A percentile compares a stretch with the other conserved stretches of the same genome.
These are phyloP conservation scores for Hydrozoanthus gracilis DNA, from an alignment of 92 coral and sea anemone genomes.

Conservation along the genomic window DNA sequence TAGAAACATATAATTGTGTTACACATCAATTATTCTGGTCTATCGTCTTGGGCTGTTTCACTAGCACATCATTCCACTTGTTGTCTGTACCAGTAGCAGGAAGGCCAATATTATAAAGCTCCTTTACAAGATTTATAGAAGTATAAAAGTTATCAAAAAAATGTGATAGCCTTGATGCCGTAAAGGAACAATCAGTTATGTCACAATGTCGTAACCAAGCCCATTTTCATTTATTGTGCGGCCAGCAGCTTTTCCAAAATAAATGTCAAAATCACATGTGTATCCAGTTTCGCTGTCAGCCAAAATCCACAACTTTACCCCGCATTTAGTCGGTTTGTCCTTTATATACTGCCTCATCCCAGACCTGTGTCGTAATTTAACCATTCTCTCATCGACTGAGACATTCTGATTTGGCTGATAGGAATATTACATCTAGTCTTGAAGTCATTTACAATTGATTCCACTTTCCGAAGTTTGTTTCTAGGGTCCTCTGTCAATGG, in stretches of 20 bases:
- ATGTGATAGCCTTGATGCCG: constrained; percentile 71
- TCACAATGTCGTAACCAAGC: constrained; percentile 78
- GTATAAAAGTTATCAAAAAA: constrained; percentile 69
- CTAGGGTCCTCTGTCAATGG: constrained; percentile 62
- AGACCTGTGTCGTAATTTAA: constrained; percentile 69
- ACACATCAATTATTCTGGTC: too few relatives aligned
- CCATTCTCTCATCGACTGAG: constrained; percentile 78
- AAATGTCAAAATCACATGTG: constrained; percentile 63
- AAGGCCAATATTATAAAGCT: constrained; percentile 52
- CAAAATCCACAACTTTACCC: constrained; percentile 68
- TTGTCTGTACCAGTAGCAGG: constrained; percentile 62
- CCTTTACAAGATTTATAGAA: constrained; percentile 59
- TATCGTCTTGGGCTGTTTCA: constrained; percentile 63
- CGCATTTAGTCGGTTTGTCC: constrained; percentile 62
- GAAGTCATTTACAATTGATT: constrained; percentile 57
- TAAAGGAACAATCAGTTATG: constrained; percentile 55
- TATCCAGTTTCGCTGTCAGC: constrained; percentile 73
- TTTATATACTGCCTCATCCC: constrained; percentile 72
- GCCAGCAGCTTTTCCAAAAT: constrained; percentile 70
- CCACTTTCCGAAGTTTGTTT: constrained; percentile 65
- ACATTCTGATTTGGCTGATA: constrained; percentile 72
- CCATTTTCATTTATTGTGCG: constrained; percentile 55
- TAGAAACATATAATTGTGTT: too few relatives aligned
- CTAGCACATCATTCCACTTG: constrained; percentile 51
- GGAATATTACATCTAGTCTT: constrained; percentile 51